Base-by-base conservation (phyloP, 2,888 invertebrate genomes). In the Notocelia uddmanniana region DNA sequence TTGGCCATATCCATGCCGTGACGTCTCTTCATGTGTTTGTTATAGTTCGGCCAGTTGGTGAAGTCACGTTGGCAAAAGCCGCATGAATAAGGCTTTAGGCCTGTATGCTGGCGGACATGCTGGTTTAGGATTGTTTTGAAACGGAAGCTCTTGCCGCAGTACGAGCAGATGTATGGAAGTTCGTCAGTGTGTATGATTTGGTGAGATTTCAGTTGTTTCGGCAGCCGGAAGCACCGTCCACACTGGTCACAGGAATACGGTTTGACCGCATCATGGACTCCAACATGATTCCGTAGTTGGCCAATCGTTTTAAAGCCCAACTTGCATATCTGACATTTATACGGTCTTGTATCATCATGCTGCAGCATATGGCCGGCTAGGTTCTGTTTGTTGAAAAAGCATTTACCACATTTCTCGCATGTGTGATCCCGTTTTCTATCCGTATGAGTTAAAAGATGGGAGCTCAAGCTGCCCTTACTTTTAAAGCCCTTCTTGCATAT, bases 21-120 rank as follows among this genome's bases (percentile, higher is more conserved):
- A 18, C 95, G 91, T 21, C 96, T 90, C 85, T 96, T 96, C 96
- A 96, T 96, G 80, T 97, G 97, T 80, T 97, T 96, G 80, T 96
- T 96, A 79, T 96, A 96, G 88, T 97, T 97, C 0, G 96, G 95
- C 96, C 96, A 96, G 84, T 96, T 96, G 0, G 96, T 96, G 78
- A 97, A 97, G 78, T 96, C 85, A 13, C 85, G 77, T 78, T 95
- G 95, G 81, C 97, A 97, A 72, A 95, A 94, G 15, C 94, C 81
- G 78, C 97, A 97, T 0, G 95, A 95, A 81, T 96, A 97, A 0
- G 96, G 96, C 60, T 95, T 93, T 57, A 95, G 95, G 0, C 94
- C 95, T 0, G 95, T 95, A 78, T 97, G 97, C 76, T 95, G 95
- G 23, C 96, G 92, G 41, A 95, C 83, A 82, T 97, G 97, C n/a